phyloP scores from a whole-genome alignment of 2,797 vertebrate genomes.

The Catharus ustulatus region DNA sequence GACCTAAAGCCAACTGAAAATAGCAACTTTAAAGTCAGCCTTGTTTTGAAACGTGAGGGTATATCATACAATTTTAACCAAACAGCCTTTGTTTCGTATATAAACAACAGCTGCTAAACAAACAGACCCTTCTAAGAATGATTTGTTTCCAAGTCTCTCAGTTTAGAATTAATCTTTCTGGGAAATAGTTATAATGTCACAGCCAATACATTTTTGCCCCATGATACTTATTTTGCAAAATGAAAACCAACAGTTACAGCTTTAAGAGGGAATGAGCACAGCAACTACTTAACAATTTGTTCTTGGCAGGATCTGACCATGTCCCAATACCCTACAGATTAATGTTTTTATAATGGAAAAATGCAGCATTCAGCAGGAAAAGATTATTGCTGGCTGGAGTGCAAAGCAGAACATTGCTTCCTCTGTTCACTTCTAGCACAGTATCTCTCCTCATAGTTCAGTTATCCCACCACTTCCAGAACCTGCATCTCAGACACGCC shows the following conservation, averaged over 20 bases:
- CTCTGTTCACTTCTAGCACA: neutral
- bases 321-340: constrained; percentile 66
- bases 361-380: constrained; percentile 56
- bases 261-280: constrained; percentile 67
- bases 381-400: constrained; percentile 47
- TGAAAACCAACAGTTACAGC: constrained; percentile 64
- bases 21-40: neutral
- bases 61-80: neutral
- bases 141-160: constrained; percentile 13
- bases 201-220: constrained; percentile 60
- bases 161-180: constrained; percentile 50
- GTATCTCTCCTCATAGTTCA: neutral
- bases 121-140: constrained; percentile 47
- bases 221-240: constrained; percentile 61
- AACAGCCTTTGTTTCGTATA: neutral
- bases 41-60: neutral
- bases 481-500: neutral
- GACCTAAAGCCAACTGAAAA: neutral
- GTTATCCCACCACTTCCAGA: neutral
- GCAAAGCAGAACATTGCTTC: constrained; percentile 19
- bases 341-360: constrained; percentile 66
- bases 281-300: constrained; percentile 73
- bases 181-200: constrained; percentile 27
- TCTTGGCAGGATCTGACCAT: constrained; percentile 71
- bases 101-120: constrained; percentile 16